A percentile compares a stretch with the other conserved stretches of the same genome.
These are phyloP conservation scores for Bryconaethiops microstoma DNA, from an alignment of 2,797 vertebrate species.

Conservation along the genomic window DNA sequence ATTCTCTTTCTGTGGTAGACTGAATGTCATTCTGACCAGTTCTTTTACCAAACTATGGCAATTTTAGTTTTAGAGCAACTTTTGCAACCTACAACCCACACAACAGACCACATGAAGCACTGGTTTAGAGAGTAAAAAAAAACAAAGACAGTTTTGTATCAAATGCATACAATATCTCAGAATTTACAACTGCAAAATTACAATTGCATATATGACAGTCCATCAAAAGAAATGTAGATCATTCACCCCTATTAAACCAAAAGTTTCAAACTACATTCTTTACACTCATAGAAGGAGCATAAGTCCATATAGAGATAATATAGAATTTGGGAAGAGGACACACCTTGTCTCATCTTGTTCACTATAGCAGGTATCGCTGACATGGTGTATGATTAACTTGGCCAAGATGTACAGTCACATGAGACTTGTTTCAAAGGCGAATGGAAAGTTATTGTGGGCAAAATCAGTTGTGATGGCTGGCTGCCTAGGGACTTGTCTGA, in stretches of 20 bases:
- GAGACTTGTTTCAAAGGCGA: slow-evolving; percentile 73
- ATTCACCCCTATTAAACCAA: neutral
- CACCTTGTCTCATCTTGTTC: slow-evolving; percentile 66
- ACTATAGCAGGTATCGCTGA: slow-evolving; percentile 54
- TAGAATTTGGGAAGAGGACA: slow-evolving; percentile 43
- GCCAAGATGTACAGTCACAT: slow-evolving; percentile 63
- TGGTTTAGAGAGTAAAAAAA: no score
- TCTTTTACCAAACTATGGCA: slow-evolving; percentile 2
- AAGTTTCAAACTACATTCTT: neutral
- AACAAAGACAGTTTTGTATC: neutral
- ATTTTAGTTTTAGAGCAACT: neutral
- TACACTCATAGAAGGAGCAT: slow-evolving; percentile 22
- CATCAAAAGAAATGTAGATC: no score
- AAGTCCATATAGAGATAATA: slow-evolving; percentile 28
- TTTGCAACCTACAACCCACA: neutral
- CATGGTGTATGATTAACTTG: slow-evolving; percentile 71
- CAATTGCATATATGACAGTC: no score
- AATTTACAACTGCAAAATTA: neutral
- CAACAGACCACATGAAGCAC: no score
- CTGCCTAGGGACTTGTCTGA: slow-evolving; percentile 68
- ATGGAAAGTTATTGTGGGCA: slow-evolving; percentile 70
- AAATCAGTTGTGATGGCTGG: slow-evolving; percentile 68
- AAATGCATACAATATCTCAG: neutral
- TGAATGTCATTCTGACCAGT: neutral
- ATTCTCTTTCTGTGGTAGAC: slow-evolving; percentile 10